Evolutionary conservation across 2,113 vertebrate species (phyloP).

Genomic region (Nyctereutes procyonoides): DNA sequence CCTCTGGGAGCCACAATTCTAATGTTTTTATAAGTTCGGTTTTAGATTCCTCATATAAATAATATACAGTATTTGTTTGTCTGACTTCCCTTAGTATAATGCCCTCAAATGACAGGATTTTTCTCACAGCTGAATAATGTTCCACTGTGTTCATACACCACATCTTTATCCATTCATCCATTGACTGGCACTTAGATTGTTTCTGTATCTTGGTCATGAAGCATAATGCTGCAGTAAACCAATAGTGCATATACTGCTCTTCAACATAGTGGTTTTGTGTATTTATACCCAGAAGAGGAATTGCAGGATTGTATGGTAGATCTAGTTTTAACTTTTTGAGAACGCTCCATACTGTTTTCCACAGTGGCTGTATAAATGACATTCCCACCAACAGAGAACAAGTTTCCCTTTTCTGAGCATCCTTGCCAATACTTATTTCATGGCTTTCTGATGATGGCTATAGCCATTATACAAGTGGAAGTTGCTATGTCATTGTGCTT

Average conservation of each 20-base stretch:
- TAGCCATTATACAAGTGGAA: neutral
- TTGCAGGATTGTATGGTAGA: neutral
- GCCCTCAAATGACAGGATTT: neutral
- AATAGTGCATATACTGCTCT: neutral
- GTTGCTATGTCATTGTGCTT: neutral
- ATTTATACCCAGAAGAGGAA: neutral
- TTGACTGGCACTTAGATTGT: neutral
- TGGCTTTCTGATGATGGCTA: neutral
- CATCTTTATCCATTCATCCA: neutral
- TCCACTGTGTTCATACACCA: neutral
- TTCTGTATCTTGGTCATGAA: neutral
- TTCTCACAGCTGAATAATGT: neutral
- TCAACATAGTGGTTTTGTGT: neutral
- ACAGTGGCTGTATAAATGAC: neutral
- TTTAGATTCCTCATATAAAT: neutral
- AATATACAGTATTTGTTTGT: neutral
- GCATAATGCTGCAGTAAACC: neutral
- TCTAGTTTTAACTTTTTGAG: neutral
- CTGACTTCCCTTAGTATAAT: neutral
- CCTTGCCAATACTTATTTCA: neutral
- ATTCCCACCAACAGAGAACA: neutral
- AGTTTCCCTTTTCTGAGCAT: neutral
- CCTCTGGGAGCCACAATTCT: neutral
- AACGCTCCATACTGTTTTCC: neutral
- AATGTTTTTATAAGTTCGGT: neutral